Base-by-base conservation (phyloP, 1,140 invertebrate species). In the Conus betulinus region DNA sequence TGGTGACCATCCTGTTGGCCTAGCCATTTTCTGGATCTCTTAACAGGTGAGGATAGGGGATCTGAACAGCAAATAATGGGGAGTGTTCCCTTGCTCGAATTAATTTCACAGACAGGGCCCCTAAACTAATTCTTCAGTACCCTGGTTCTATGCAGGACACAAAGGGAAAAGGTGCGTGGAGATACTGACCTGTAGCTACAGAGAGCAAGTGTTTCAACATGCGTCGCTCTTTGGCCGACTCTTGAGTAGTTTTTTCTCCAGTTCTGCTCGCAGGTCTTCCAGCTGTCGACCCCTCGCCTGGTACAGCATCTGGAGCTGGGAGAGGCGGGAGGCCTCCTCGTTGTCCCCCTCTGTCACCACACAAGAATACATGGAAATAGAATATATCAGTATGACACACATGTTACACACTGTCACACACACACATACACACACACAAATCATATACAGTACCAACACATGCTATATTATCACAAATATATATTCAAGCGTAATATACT, bases 291-390 rank as follows among this genome's bases (percentile, higher is more conserved):
- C 94, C 53, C 94, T 85, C 2, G 94, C 93, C 82, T 93, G 90
- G 89, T 95, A 95, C 57, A 95, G 88, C 17, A 94, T 93, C 89
- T 93, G 91, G 53, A 95, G 87, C 90, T 95, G 94, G 5, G 74
- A 79, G 63, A 87, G 74, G 7, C 74, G 67, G 8, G n/a, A 13
- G n/a, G 53, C 11, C 17, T 87, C 85, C 71, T 87, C 85, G 25
- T 25, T 87, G 67, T 78, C 25, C n/a, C 85, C 85, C 25, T 76
- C 85, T 87, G 85, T 51, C 13, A 52, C 15, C 27, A 39, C 25
- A 78, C 76, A 78, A 6, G 10, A n/a, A 78, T 5, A 5, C 3
- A 71, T 15, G 4, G 8, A 60, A 60, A 8, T 60, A 15, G 8
- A 11, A 60, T 60, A 60, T 60, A 60, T 60, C 8, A 11, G 15